Evolutionary conservation across 2,797 vertebrate species (phyloP).

Genomic region (Eupleurogrammus muticus): DNA sequence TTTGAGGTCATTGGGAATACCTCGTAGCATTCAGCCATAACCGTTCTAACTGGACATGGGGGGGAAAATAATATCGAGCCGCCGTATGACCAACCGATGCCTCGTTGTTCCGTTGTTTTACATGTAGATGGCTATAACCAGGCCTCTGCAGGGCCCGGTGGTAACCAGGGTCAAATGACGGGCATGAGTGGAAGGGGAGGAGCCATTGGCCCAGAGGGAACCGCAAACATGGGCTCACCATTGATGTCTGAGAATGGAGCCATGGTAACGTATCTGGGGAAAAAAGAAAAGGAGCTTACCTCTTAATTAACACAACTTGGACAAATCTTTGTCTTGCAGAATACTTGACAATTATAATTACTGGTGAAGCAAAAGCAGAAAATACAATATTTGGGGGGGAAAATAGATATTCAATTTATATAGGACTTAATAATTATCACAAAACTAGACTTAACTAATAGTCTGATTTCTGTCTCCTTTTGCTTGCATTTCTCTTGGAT

Average conservation of each 20-base stretch:
- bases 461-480: slow-evolving; percentile 91
- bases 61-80: neutral
- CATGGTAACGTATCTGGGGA: slow-evolving; percentile 92
- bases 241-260: slow-evolving; percentile 96
- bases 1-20: slow-evolving; percentile 70
- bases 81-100: slow-evolving; percentile 50
- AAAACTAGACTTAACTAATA: slow-evolving; percentile 82
- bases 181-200: slow-evolving; percentile 93
- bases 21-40: neutral
- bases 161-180: slow-evolving; percentile 97
- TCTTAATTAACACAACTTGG: neutral
- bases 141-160: slow-evolving; percentile 88
- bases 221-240: slow-evolving; percentile 91
- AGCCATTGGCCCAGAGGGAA: slow-evolving; percentile 92
- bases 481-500: slow-evolving; percentile 85
- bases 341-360: neutral
- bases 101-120: slow-evolving; percentile 72
- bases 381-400: neutral
- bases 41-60: slow-evolving; percentile 5
- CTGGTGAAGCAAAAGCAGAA: neutral
- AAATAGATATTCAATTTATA: neutral
- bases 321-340: neutral
- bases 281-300: slow-evolving; percentile 11
- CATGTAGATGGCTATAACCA: slow-evolving; percentile 96
- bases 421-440: neutral